These are phyloP conservation scores for Limosa lapponica DNA, from an alignment of 2,797 vertebrate genomes.

Conservation along the genomic window DNA sequence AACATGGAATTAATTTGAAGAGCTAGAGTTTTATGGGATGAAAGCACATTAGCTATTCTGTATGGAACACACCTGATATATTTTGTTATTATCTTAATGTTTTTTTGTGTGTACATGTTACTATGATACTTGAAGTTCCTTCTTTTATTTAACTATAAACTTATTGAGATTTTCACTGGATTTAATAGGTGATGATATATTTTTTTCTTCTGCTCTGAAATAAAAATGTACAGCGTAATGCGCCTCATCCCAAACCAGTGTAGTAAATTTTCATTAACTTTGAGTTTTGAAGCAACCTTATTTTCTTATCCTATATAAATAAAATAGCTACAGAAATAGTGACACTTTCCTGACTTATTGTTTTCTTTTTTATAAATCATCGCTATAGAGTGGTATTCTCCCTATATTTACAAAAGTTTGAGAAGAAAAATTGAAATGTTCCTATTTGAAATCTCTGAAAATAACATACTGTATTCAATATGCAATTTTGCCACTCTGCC, in stretches of 20 bases:
- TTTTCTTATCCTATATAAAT: neutral
- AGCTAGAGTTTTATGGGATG: neutral
- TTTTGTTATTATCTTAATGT: neutral
- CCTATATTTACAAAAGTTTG: neutral
- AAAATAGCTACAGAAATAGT: neutral
- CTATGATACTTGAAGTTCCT: neutral
- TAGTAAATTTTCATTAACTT: neutral
- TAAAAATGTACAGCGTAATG: neutral
- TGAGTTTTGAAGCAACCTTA: neutral
- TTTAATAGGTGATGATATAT: neutral
- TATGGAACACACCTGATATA: neutral
- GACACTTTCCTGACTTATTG: neutral
- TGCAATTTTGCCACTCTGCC: neutral
- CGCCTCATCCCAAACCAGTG: neutral
- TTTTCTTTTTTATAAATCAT: neutral
- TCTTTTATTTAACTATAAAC: neutral
- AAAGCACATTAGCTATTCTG: neutral
- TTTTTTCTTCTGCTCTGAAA: neutral
- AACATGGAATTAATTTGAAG: neutral
- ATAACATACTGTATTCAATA: neutral
- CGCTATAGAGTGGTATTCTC: neutral
- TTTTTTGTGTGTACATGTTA: neutral
- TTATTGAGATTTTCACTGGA: neutral
- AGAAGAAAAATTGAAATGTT: neutral
- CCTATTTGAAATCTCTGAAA: neutral